Evolutionary conservation across 35 echinoderm and acorn worm species (phyloP).

Genomic region (Ptychodera flava): DNA sequence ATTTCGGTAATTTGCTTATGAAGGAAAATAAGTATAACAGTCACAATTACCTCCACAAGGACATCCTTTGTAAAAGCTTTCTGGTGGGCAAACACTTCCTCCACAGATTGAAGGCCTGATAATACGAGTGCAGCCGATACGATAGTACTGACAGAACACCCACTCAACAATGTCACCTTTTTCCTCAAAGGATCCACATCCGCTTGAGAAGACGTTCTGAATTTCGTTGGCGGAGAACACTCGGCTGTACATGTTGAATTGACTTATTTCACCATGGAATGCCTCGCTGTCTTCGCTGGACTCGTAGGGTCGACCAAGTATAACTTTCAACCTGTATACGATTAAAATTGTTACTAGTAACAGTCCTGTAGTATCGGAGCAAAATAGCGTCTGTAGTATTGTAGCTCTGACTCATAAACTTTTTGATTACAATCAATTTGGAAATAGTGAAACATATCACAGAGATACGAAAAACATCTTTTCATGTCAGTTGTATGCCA

Average conservation of each 20-base stretch:
- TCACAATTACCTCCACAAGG: neutral
- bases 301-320: neutral
- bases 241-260: neutral
- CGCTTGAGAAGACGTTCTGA: neutral
- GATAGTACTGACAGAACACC: neutral
- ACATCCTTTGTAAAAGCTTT: neutral
- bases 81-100: neutral
- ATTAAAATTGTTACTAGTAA: too few relatives aligned
- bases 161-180: neutral
- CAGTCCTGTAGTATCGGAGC: too few relatives aligned
- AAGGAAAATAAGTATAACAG: too few relatives aligned
- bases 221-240: neutral
- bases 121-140: neutral
- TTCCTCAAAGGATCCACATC: neutral
- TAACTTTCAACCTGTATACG: neutral
- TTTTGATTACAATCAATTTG: too few relatives aligned
- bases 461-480: too few relatives aligned
- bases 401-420: too few relatives aligned
- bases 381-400: too few relatives aligned
- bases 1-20: too few relatives aligned
- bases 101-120: neutral
- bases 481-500: too few relatives aligned
- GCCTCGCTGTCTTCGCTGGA: neutral
- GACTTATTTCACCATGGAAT: neutral
- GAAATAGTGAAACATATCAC: too few relatives aligned